These are phyloP conservation scores for Oncorhynchus keta DNA, from an alignment of 2,113 vertebrate species.

Conservation along the genomic window DNA sequence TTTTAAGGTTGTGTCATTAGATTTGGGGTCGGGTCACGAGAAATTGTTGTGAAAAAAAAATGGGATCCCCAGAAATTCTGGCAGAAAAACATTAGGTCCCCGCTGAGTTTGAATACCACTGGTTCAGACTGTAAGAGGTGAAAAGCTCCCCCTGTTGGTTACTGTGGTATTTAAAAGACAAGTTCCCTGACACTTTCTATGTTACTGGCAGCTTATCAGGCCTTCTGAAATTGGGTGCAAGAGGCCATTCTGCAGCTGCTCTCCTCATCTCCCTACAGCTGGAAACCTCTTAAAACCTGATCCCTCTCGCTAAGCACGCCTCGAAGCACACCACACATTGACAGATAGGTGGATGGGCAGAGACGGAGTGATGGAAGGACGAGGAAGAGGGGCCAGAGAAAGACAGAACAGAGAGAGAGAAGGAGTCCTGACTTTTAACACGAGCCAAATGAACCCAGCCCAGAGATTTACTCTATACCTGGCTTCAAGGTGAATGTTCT, in stretches of 20 bases:
- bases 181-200: conserved; percentile 3
- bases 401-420: too few species aligned
- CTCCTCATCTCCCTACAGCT: conserved; percentile 27
- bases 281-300: conserved; percentile 35
- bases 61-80: too few species aligned
- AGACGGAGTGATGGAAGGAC: too few species aligned
- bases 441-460: not conserved
- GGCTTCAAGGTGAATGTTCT: not conserved
- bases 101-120: too few species aligned
- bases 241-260: conserved; percentile 43
- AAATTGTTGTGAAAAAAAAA: too few species aligned
- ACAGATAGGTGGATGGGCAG: too few species aligned
- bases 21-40: too few species aligned
- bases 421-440: not conserved
- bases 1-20: too few species aligned
- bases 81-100: too few species aligned
- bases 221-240: conserved; percentile 51
- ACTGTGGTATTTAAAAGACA: not conserved
- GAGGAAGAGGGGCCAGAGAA: too few species aligned
- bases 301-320: too few species aligned
- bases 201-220: conserved; percentile 49
- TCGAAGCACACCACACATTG: too few species aligned
- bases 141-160: conserved; percentile 52
- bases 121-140: not conserved
- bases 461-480: not conserved